Evolutionary conservation across 2,888 invertebrate species (phyloP), one percentile per base, ranked within the genome.

Genomic region (Cryptocheilus praepositus): DNA sequence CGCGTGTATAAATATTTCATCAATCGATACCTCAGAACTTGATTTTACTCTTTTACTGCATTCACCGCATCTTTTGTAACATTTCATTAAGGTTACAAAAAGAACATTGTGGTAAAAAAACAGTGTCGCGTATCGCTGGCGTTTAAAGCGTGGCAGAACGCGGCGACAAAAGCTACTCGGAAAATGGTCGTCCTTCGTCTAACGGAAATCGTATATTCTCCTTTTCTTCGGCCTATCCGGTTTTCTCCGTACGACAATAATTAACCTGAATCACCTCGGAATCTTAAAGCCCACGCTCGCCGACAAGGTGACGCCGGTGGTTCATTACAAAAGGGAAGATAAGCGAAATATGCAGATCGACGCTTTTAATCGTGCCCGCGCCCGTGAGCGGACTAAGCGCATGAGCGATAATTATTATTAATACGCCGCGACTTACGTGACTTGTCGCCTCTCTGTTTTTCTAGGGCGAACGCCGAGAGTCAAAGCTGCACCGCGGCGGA

Each of bases 211-310:
- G 16, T 25, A 11, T n/a, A 18, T 15, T 13, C n/a, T 55, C 54
- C 36, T 36, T 36, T 36, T 36, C 36, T 36, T 36, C 11, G 7
- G 36, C 11, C 36, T 36, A 60, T 63, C 52, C 63, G 54, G 57
- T 64, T 59, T 61, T 46, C 51, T 51, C 61, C 57, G 57, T 16
- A 54, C 49, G 16, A 70, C 67, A 61, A 51, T 57, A 63, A 76
- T 71, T 73, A 76, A 71, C 70, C 70, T 61, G 76, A 76, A 76
- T 76, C 70, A 67, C 57, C 60, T 46, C 53, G 53, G 43, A 69
- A 64, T 68, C 61, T 8, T 19, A 25, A 45, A 45, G 52, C 77
- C 77, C 74, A 77, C 77, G 77, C 77, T 45, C 65, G 51, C 22
- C 67, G 67, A 67, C 74, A 43, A 11, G 3, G 25, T 54, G 70